Evolutionary conservation across 2,888 invertebrate species (phyloP).

Genomic region (Macrophya alboannulata): DNA sequence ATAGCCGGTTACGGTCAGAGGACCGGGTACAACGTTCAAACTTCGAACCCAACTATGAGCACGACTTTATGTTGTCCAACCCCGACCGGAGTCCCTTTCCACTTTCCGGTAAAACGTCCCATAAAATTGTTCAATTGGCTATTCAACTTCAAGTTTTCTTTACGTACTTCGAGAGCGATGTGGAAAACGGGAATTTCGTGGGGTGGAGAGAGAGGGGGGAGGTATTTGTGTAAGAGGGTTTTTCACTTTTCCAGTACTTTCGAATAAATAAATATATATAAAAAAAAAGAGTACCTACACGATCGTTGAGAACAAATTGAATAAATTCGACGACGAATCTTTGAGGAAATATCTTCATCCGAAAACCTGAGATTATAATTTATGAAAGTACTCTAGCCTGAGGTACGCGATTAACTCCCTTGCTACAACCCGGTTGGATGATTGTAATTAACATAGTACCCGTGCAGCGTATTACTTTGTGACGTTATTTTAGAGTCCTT

Average conservation of each 20-base stretch:
- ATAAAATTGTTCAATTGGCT: slow-evolving; percentile 43
- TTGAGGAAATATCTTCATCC: neutral
- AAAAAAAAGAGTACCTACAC: neutral
- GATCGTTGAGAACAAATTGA: neutral
- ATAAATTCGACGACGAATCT: neutral
- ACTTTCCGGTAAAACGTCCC: slow-evolving; percentile 45
- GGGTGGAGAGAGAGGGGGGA: neutral
- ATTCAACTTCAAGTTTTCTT: slow-evolving; percentile 31
- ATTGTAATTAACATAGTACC: slow-evolving; percentile 37
- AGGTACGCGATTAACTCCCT: slow-evolving; percentile 15
- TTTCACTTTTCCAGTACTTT: slow-evolving; percentile 2
- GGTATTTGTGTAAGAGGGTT: slow-evolving; percentile 8
- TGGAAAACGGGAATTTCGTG: neutral
- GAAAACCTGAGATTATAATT: neutral
- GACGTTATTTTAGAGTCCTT: slow-evolving; percentile 25
- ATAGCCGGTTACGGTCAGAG: slow-evolving; percentile 36
- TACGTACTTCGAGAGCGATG: neutral
- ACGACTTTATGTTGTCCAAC: slow-evolving; percentile 11
- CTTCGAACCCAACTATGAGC: slow-evolving; percentile 28
- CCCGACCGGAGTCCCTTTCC: neutral
- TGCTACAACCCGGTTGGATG: neutral
- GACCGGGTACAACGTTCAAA: slow-evolving; percentile 36
- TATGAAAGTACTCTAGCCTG: neutral
- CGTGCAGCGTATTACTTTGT: slow-evolving; percentile 20
- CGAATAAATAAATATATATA: neutral